phyloP scores from a whole-genome alignment of 1,140 invertebrate species.

The Scaptomyza pallida region DNA sequence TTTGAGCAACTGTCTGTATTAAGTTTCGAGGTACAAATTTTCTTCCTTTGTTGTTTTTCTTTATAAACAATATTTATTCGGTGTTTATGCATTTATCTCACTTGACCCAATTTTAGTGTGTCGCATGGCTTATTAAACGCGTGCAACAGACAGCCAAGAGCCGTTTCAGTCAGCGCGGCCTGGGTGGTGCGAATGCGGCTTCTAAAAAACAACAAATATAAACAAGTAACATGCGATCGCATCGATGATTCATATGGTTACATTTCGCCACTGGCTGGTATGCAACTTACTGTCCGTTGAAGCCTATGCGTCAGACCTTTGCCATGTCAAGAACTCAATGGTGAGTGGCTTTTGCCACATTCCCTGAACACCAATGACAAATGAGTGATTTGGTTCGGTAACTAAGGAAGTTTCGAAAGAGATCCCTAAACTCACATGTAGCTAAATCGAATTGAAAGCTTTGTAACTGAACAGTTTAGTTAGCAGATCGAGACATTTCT shows the following conservation, averaged over 20 bases:
- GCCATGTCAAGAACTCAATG: slow-evolving; percentile 42
- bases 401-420: neutral
- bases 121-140: slow-evolving; percentile 71
- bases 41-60: slow-evolving; percentile 29
- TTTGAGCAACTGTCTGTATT: slow-evolving; percentile 50
- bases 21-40: slow-evolving; percentile 50
- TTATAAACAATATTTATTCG: slow-evolving; percentile 19
- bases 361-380: slow-evolving; percentile 7
- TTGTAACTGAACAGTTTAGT: too few species aligned
- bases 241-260: slow-evolving; percentile 67
- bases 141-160: slow-evolving; percentile 17
- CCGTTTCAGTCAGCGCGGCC: slow-evolving; percentile 18
- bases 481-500: too few species aligned
- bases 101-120: slow-evolving; percentile 70
- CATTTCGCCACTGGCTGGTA: slow-evolving; percentile 53
- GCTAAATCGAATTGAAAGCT: too few species aligned
- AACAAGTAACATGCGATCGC: slow-evolving; percentile 2
- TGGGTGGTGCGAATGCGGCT: slow-evolving; percentile 27
- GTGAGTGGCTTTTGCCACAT: neutral
- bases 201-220: neutral
- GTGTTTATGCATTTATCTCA: slow-evolving; percentile 70
- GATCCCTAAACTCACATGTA: too few species aligned
- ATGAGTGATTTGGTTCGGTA: neutral
- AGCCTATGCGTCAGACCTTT: slow-evolving; percentile 66
- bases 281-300: slow-evolving; percentile 35